phyloP scores from a whole-genome alignment of 2,797 vertebrate species.

The Hylomyscus alleni region DNA sequence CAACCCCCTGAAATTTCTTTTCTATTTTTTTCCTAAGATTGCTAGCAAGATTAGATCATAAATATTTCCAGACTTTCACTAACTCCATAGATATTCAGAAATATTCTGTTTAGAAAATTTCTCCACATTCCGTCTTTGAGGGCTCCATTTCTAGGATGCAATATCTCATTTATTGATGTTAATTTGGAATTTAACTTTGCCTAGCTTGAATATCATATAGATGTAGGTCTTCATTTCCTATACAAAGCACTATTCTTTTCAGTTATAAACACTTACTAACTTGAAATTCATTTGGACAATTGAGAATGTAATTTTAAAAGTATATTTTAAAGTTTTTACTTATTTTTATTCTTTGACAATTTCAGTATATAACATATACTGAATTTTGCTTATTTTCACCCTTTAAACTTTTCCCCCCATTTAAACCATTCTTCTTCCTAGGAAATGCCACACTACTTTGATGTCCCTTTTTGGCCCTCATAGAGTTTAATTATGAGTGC shows the following conservation, averaged over 20 bases:
- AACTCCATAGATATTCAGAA: background rate
- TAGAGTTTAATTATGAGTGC: background rate
- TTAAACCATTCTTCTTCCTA: background rate
- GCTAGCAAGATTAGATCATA: background rate
- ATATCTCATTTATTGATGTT: background rate
- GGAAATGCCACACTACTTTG: background rate
- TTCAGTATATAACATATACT: background rate
- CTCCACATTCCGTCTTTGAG: background rate
- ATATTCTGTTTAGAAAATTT: background rate
- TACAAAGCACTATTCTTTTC: background rate
- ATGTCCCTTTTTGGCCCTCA: background rate
- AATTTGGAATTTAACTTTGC: background rate
- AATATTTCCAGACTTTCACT: background rate
- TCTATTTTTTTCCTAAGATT: background rate
- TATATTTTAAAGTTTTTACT: background rate
- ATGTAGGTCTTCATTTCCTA: background rate
- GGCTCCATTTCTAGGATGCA: background rate
- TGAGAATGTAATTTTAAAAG: conserved; percentile 25
- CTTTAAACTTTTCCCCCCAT: background rate
- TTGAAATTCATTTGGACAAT: background rate
- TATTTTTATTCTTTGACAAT: background rate
- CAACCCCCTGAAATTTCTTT: background rate
- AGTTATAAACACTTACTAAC: background rate
- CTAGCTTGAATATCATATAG: background rate
- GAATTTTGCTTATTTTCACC: background rate